phyloP scores from a whole-genome alignment of 2,888 invertebrate species.

The Drosophila parthenogenetica region DNA sequence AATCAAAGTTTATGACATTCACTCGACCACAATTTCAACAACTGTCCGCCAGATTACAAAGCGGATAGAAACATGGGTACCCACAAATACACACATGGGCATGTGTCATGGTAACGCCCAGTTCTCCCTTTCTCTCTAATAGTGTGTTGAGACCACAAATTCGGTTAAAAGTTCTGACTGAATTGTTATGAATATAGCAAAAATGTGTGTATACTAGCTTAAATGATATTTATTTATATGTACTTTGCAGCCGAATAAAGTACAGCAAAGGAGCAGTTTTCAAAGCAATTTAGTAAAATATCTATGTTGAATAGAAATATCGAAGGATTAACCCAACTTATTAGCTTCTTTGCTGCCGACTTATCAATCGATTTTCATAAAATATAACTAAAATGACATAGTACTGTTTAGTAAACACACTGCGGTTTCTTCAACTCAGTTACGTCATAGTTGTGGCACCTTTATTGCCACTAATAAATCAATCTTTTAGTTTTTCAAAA shows the following conservation, averaged over 20 bases:
- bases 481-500: not conserved
- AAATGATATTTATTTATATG: not conserved
- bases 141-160: constrained; percentile 14
- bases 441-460: not conserved
- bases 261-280: too few species aligned
- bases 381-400: too few species aligned
- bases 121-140: constrained; percentile 3
- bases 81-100: not conserved
- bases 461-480: too few species aligned
- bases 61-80: not conserved
- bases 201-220: not conserved
- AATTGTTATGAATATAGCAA: not conserved
- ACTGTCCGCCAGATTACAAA: constrained; percentile 31
- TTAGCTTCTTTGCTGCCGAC: too few species aligned
- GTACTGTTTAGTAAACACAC: too few species aligned
- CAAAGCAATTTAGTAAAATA: too few species aligned
- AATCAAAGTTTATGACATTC: constrained; percentile 78
- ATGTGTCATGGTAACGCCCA: constrained; percentile 14
- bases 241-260: too few species aligned
- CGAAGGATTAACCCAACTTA: too few species aligned
- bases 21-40: constrained; percentile 59
- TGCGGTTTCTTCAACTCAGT: not conserved
- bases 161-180: constrained; percentile 3
- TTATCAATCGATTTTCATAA: too few species aligned
- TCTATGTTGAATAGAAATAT: too few species aligned